Percentiles rank a stretch among this genome's conserved stretches.
Conservation (phyloP, 2,113 vertebrate species). For the Leptosomus discolor region DNA sequence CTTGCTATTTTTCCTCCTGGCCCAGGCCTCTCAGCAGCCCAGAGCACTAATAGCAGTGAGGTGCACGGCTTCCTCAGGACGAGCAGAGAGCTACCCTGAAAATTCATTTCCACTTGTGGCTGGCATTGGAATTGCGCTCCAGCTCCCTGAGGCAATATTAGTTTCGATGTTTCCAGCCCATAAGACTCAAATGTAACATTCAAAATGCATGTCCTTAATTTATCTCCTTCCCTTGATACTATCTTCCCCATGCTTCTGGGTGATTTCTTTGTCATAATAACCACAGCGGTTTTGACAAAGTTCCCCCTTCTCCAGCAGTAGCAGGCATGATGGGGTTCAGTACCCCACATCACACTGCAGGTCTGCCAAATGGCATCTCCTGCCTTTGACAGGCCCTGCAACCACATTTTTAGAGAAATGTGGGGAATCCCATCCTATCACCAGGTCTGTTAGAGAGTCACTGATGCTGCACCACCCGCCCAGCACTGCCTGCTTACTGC, state of each 20-base stretch:
- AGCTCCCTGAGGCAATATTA: not conserved
- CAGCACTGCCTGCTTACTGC: not conserved
- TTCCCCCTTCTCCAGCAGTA: not conserved
- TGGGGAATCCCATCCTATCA: not conserved
- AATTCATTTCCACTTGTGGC: conserved; percentile 34
- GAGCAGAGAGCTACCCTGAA: not conserved
- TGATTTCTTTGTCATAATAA: not conserved
- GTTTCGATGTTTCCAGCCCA: not conserved
- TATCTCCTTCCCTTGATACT: not conserved
- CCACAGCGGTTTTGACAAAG: not conserved
- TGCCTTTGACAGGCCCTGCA: not conserved
- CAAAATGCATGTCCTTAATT: not conserved
- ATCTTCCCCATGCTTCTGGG: not conserved
- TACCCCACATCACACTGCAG: not conserved
- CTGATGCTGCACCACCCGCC: not conserved
- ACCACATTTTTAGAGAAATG: not conserved
- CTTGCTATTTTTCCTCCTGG: conserved; percentile 18
- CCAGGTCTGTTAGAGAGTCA: not conserved
- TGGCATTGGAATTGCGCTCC: not conserved
- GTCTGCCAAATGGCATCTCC: not conserved
- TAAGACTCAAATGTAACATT: not conserved
- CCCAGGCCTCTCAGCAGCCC: not conserved
- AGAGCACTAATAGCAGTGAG: not conserved
- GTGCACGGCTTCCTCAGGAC: not conserved
- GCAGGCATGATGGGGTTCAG: not conserved